Percentiles rank a stretch among this genome's conserved stretches.
These are phyloP conservation scores for Marmota monax DNA, from an alignment of 2,113 vertebrate species.

Conservation along the genomic window DNA sequence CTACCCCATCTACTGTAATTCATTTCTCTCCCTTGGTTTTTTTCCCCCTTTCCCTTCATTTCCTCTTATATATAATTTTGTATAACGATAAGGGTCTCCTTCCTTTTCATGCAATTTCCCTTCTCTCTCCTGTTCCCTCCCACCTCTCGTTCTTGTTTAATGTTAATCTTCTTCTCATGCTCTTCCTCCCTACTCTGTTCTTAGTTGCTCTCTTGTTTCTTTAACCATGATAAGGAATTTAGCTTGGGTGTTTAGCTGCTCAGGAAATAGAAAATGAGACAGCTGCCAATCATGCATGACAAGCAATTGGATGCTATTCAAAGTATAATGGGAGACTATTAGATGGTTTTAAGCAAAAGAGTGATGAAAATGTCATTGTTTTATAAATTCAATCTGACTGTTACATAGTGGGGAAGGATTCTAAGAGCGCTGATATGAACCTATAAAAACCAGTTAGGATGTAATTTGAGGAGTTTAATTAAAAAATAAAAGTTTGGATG, in stretches of 20 bases:
- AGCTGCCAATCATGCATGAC: background rate
- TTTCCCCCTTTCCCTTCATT: no score
- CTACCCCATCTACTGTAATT: no score
- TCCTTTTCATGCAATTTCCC: no score
- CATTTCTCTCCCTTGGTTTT: no score
- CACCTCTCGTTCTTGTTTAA: no score
- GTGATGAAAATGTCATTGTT: background rate
- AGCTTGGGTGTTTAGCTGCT: background rate
- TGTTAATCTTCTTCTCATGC: no score
- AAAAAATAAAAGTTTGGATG: background rate
- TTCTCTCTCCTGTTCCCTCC: no score
- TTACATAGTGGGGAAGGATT: background rate
- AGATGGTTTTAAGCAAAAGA: background rate
- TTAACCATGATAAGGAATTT: conserved; percentile 15
- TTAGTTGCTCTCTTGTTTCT: background rate
- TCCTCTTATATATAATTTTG: no score
- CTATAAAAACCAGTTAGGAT: background rate
- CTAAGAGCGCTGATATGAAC: background rate
- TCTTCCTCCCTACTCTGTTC: no score
- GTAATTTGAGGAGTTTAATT: background rate
- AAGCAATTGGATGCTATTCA: background rate
- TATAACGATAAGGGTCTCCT: no score
- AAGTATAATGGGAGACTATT: background rate
- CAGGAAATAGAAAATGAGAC: background rate
- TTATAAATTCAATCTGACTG: background rate